These are phyloP conservation scores for Polyergus mexicanus DNA, from an alignment of 1,140 invertebrate species.

Conservation along the genomic window DNA sequence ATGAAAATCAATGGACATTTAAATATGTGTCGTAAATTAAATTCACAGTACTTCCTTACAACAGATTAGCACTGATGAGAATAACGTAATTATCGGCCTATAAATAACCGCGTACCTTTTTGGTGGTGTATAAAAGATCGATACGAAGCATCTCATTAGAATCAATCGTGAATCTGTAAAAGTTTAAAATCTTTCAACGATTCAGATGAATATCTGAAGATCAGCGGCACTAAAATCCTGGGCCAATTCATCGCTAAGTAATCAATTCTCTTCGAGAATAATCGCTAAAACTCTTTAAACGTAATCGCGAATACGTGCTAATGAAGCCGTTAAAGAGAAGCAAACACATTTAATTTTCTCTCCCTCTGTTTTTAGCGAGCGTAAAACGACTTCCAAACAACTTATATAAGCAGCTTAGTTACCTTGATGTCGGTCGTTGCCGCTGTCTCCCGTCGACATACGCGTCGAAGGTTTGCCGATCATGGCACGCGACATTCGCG, in stretches of 20 bases:
- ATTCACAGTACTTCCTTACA: background rate
- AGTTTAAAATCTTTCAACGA: background rate
- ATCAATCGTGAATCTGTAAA: background rate
- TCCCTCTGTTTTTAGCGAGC: slow-evolving; percentile 20
- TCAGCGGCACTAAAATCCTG: background rate
- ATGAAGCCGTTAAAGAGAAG: background rate
- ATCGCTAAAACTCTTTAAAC: slow-evolving; percentile 3
- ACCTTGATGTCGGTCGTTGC: slow-evolving; percentile 81
- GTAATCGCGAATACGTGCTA: slow-evolving; percentile 9
- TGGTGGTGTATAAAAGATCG: background rate
- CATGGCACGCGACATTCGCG: slow-evolving; percentile 30
- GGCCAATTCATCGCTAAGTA: background rate
- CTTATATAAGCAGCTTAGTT: slow-evolving; percentile 72
- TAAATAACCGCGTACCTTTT: background rate
- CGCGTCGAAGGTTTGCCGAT: slow-evolving; percentile 70
- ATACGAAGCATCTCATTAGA: background rate
- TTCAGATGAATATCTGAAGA: too few relatives aligned
- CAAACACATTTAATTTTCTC: slow-evolving; percentile 4
- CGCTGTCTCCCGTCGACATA: slow-evolving; percentile 66
- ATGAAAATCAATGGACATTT: background rate
- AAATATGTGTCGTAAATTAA: background rate
- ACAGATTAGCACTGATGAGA: background rate
- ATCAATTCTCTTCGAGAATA: background rate
- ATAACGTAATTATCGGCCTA: background rate
- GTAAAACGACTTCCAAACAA: slow-evolving; percentile 56